A percentile compares a stretch with the other conserved stretches of the same genome.
Evolutionary conservation across 2,797 vertebrate species (phyloP).

Genomic region (Poecile montanus): DNA sequence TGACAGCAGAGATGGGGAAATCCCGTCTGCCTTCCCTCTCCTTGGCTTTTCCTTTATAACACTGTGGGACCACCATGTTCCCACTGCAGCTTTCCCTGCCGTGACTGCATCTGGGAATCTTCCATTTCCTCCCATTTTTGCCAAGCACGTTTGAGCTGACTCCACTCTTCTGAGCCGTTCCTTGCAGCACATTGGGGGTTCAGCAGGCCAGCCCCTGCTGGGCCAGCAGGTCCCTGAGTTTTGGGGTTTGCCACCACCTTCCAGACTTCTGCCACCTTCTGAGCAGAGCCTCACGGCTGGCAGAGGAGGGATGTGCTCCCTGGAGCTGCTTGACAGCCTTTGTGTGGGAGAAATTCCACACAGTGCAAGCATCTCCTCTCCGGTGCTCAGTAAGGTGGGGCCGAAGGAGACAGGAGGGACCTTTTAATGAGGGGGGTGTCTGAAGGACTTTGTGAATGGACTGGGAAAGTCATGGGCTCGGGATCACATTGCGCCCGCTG

Average conservation of each 20-base stretch:
- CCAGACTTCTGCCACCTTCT: neutral
- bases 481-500: constrained; percentile 45
- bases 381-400: neutral
- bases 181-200: neutral
- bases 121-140: neutral
- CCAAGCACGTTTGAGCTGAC: neutral
- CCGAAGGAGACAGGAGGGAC: neutral
- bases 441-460: constrained; percentile 41
- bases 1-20: neutral
- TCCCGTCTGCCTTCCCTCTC: neutral
- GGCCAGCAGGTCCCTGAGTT: neutral
- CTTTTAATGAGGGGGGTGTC: neutral
- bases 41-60: neutral
- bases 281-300: neutral
- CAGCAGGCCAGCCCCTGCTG: too few relatives aligned
- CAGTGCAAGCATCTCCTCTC: fast-evolving
- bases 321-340: fast-evolving
- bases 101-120: neutral
- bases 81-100: neutral
- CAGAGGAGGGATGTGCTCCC: neutral
- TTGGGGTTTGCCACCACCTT: neutral
- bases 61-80: neutral
- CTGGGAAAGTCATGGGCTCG: constrained; percentile 41
- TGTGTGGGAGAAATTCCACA: neutral
- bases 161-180: fast-evolving